phyloP scores from a whole-genome alignment of 2,888 invertebrate species.

The Halocaridina rubra region DNA sequence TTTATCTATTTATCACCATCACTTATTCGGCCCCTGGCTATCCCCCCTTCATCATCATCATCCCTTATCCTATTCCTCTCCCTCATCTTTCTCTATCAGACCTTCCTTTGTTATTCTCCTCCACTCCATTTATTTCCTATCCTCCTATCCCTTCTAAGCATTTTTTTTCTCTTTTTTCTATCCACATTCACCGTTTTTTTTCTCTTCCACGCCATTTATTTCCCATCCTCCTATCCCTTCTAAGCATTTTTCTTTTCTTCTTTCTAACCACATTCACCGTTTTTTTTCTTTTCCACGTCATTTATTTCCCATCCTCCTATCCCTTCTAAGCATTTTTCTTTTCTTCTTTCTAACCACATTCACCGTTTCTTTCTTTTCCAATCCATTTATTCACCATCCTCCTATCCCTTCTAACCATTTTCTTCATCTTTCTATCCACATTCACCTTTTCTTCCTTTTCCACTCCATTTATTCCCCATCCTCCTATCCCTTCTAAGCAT shows the following conservation, averaged over 20 bases:
- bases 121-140: too few species aligned
- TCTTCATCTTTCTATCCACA: background rate
- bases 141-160: background rate
- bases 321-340: background rate
- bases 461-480: background rate
- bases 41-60: background rate
- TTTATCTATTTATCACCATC: background rate
- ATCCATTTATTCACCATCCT: background rate
- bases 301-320: background rate
- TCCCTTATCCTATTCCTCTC: background rate
- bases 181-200: too few species aligned
- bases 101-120: too few species aligned
- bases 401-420: background rate
- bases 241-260: background rate
- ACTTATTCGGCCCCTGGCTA: background rate
- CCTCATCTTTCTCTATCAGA: too few species aligned
- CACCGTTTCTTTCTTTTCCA: background rate
- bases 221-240: background rate
- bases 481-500: background rate
- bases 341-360: background rate
- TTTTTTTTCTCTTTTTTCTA: background rate
- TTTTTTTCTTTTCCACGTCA: background rate
- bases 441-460: background rate
- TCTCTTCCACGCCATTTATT: too few species aligned
- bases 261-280: background rate